These are phyloP conservation scores for Machimus rusticus DNA, from an alignment of 2,888 invertebrate species.

Conservation along the genomic window DNA sequence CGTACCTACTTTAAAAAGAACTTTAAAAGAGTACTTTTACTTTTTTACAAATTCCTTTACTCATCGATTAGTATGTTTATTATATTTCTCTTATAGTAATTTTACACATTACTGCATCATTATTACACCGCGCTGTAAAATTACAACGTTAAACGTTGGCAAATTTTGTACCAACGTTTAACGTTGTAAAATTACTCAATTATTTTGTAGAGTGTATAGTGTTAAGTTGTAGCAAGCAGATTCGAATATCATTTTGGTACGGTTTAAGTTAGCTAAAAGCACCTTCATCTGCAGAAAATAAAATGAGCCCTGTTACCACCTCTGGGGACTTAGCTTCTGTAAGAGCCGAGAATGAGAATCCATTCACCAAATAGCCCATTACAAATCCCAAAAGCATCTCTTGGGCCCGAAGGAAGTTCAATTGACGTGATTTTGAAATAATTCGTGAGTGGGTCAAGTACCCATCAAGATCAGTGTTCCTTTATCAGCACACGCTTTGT, in stretches of 20 bases:
- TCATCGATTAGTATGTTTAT: too few relatives aligned
- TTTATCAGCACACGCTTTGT: conserved; percentile 15
- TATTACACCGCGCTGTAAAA: too few relatives aligned
- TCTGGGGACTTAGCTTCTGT: not conserved
- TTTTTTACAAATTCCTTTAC: too few relatives aligned
- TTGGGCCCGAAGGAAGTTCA: conserved; percentile 7
- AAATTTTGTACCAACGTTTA: too few relatives aligned
- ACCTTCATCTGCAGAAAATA: not conserved
- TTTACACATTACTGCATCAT: too few relatives aligned
- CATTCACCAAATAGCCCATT: not conserved
- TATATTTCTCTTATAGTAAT: too few relatives aligned
- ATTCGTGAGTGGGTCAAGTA: conserved; percentile 33
- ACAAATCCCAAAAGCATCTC: not conserved
- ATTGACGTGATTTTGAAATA: conserved; percentile 34
- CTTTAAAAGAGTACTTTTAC: too few relatives aligned
- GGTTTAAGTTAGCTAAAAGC: not conserved
- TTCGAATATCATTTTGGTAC: not conserved
- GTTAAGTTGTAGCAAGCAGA: too few relatives aligned
- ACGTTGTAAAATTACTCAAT: too few relatives aligned
- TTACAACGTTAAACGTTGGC: too few relatives aligned
- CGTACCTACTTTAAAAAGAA: too few relatives aligned
- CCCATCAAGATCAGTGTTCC: conserved; percentile 16
- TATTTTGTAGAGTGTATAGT: too few relatives aligned
- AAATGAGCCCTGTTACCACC: not conserved
- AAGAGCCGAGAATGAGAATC: not conserved